Conservation (phyloP, 1,140 invertebrate genomes). For the Hesperophylax magnus region DNA sequence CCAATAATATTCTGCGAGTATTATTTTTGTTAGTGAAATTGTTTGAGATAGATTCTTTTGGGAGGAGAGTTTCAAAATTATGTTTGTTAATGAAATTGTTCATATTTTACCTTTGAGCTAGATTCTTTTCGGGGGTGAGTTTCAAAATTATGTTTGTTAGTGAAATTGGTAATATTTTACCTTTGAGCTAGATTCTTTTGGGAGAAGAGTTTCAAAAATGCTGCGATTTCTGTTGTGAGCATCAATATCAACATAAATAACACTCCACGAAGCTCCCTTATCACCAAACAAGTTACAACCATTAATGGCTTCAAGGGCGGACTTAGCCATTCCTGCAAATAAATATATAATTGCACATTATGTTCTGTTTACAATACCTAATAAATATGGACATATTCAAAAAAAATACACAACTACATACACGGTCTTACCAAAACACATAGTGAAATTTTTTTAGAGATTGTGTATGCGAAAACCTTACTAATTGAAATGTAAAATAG, state of each 20-base stretch:
- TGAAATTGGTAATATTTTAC: slow-evolving; percentile 66
- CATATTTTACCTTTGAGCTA: slow-evolving; percentile 88
- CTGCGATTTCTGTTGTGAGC: slow-evolving; percentile 99
- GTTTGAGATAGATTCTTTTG: too few species aligned
- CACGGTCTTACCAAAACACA: too few species aligned
- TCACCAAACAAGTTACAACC: slow-evolving; percentile 99
- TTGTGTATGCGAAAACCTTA: too few species aligned
- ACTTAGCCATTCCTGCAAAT: slow-evolving; percentile 91
- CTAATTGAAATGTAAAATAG: too few species aligned
- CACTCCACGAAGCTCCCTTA: slow-evolving; percentile 97
- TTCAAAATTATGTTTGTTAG: slow-evolving; percentile 78
- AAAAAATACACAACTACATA: too few species aligned
- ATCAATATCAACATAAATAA: slow-evolving; percentile 99
- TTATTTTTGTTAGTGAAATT: too few species aligned
- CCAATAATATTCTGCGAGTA: too few species aligned
- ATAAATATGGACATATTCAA: too few species aligned
- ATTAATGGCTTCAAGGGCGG: slow-evolving; percentile 98
- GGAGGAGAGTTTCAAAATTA: too few species aligned
- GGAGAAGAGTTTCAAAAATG: slow-evolving; percentile 98
- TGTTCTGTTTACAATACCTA: background rate
- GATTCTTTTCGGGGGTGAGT: slow-evolving; percentile 98
- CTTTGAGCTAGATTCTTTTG: slow-evolving; percentile 98
- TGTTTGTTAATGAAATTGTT: too few species aligned
- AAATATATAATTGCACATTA: background rate
- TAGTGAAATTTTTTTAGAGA: too few species aligned